Evolutionary conservation across 2,797 vertebrate species (phyloP), one percentile per base, ranked within the genome.

Genomic region (Mastacembelus armatus): DNA sequence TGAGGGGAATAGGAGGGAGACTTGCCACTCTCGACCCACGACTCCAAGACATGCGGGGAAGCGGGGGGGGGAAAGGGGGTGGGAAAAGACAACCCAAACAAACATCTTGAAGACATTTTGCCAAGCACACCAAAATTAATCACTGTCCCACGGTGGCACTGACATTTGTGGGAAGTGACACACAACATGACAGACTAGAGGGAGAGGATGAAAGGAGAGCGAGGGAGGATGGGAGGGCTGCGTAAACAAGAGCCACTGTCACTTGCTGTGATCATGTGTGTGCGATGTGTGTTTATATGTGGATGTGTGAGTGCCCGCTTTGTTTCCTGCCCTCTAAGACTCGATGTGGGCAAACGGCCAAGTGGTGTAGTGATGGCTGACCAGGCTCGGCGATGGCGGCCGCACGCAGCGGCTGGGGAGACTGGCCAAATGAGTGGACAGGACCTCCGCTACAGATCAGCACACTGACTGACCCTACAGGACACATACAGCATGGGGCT

Each of bases 61-160:
- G 70, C 18, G 35, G 78, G 66, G 68, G 68, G 67, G 74, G 75
- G 81, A 29, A 35, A 60, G 61, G 69, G 83, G 84, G 85, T 83
- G 81, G 85, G 80, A 87, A 79, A 80, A 88, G 89, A 92, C 87
- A 94, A 93, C 83, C 89, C 78, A 93, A 94, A 92, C 90, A 90
- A 94, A 93, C 88, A 94, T 91, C 90, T 87, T 90, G 88, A 83
- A 93, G 90, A 93, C 86, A 92, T 91, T 93, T 93, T 87, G 89
- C 89, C 84, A 89, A 89, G 89, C 85, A 70, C 87, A 92, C 86
- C 89, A 87, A 91, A 93, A 94, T 92, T 90, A 93, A 94, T 94
- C 90, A 92, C 88, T 89, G 89, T 87, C 89, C 88, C 75, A 78
- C 74, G 87, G 86, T 92, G 91, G 89, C 86, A 89, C 89, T 93